These are phyloP conservation scores for Euglossa dilemma DNA, from an alignment of 1,140 invertebrate genomes.

Conservation along the genomic window DNA sequence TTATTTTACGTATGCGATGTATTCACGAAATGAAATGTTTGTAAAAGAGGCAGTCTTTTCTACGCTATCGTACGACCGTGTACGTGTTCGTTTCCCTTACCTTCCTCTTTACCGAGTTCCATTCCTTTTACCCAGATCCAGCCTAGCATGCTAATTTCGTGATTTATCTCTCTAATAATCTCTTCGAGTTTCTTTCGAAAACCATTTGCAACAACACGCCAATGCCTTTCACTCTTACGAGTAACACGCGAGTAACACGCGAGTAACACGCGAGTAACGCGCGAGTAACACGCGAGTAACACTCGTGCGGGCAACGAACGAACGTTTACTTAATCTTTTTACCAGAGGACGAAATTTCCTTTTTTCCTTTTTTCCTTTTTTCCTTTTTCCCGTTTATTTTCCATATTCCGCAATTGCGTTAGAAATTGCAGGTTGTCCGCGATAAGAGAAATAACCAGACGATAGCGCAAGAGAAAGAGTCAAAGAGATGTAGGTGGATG, in stretches of 20 bases:
- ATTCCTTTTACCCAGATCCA: neutral
- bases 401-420: too few species aligned
- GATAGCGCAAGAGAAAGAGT: slow-evolving; percentile 17
- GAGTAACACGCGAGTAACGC: neutral
- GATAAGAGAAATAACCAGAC: slow-evolving; percentile 4
- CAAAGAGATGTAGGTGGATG: neutral
- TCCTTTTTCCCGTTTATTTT: neutral
- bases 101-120: neutral
- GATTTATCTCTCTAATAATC: neutral
- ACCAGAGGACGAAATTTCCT: slow-evolving; percentile 4
- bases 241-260: neutral
- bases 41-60: slow-evolving; percentile 62
- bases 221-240: neutral
- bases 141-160: neutral
- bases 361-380: neutral
- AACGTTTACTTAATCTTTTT: neutral
- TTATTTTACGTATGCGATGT: slow-evolving; percentile 5
- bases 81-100: neutral
- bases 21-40: slow-evolving; percentile 19
- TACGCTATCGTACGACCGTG: slow-evolving; percentile 45
- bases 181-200: neutral
- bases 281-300: neutral
- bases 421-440: neutral
- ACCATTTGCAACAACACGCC: neutral
- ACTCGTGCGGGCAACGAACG: neutral